Evolutionary conservation across 2,888 invertebrate species (phyloP).

Genomic region (Lycophotia porphyrea): DNA sequence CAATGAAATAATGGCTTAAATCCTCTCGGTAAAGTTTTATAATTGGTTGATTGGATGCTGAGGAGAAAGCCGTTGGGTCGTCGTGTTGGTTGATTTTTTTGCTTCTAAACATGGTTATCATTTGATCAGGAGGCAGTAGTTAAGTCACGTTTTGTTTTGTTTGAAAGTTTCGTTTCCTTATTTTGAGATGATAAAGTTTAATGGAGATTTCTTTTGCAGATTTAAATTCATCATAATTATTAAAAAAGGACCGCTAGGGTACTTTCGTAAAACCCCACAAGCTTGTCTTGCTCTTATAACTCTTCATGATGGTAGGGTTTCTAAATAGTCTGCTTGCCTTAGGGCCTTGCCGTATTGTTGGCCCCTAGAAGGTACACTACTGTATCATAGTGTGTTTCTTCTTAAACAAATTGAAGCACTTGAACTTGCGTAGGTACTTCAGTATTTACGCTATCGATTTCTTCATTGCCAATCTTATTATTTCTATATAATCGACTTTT

Average conservation of each 20-base stretch:
- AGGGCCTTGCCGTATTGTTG: too few relatives aligned
- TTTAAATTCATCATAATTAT: not conserved
- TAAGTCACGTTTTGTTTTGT: conserved; percentile 56
- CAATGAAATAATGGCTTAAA: conserved; percentile 89
- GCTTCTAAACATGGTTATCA: conserved; percentile 61
- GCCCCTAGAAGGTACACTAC: too few relatives aligned
- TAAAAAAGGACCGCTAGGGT: too few relatives aligned
- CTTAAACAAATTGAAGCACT: not conserved
- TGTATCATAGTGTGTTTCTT: not conserved
- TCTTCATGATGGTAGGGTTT: too few relatives aligned
- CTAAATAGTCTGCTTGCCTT: too few relatives aligned
- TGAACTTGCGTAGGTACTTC: not conserved
- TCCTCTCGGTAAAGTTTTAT: conserved; percentile 85
- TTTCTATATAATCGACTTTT: conserved; percentile 24
- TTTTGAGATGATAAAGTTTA: conserved; percentile 8
- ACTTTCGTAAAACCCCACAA: too few relatives aligned
- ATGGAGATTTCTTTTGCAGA: conserved; percentile 7
- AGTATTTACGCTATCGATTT: not conserved
- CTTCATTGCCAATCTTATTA: conserved; percentile 24
- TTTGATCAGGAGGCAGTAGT: conserved; percentile 56
- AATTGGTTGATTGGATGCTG: conserved; percentile 86
- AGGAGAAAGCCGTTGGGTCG: conserved; percentile 62
- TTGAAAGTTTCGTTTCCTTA: conserved; percentile 38
- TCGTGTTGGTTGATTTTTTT: conserved; percentile 53
- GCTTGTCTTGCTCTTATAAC: too few relatives aligned